Base-by-base conservation (phyloP, 2,797 vertebrate genomes). In the Oreochromis mossambicus region DNA sequence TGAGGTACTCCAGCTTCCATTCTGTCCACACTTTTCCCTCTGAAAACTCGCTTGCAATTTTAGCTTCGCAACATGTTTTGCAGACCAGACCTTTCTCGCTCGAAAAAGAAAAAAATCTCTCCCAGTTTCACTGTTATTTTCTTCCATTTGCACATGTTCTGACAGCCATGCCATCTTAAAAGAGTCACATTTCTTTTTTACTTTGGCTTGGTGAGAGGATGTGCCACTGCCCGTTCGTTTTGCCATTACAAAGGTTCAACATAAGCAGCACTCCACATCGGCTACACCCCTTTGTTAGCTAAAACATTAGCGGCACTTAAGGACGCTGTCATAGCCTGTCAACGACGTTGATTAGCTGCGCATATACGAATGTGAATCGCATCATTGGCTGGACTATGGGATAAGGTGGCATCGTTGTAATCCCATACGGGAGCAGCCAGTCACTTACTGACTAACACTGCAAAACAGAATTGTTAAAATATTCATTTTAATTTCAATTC, bases 401-500 rank as follows among this genome's bases (percentile, higher is more conserved):
- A 24, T 24, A 24, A 24, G 24, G 24, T 24, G 24, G 24, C 24
- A 24, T 24, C 24, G 24, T 24, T 24, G 3, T 24, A 24, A 24
- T 24, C 24, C 24, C 24, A 24, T 24, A 24, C 24, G 3, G 24
- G 24, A 24, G 54, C 54, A 56, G 14, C 8, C 55, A 6, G 8
- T 41, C 38, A n/a, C n/a, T n/a, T n/a, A 11, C 38, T 58, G 26
- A 4, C 26, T 58, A 0, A 19, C 55, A 32, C 14, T 58, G 0
- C 8, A 58, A 58, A 17, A 58, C 26, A 58, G 14, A 58, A 58
- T 0, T 58, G 3, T 17, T 58, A 58, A 17, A 2, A 2, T 32
- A 1, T 58, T 58, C 10, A 58, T 58, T 58, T 58, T 58, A 0
- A 32, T 58, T 32, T 58, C 55, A 2, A 58, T 58, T 32, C 55